Conservation (phyloP, 1,140 invertebrate genomes). For the Cydia splendana region DNA sequence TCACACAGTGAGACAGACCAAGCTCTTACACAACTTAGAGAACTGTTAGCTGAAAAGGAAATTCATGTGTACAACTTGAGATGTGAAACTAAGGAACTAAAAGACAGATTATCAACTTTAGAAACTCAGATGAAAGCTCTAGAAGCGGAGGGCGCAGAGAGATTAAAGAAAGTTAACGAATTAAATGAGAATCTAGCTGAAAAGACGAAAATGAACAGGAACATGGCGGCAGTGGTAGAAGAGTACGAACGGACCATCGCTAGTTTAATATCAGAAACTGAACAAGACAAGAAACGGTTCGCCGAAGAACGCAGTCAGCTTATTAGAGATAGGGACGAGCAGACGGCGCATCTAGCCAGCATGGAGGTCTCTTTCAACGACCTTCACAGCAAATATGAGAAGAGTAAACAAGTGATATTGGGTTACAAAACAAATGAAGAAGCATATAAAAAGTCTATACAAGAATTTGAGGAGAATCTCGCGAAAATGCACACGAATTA, state of each 20-base stretch:
- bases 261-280: conserved; percentile 82
- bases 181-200: conserved; percentile 63
- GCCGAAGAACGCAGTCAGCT: conserved; percentile 66
- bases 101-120: conserved; percentile 58
- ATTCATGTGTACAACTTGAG: conserved; percentile 64
- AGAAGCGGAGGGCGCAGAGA: conserved; percentile 59
- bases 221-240: conserved; percentile 81
- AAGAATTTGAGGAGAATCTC: conserved; percentile 69
- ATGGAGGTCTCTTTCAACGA: conserved; percentile 90
- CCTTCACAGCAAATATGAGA: conserved; percentile 83
- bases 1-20: conserved; percentile 61
- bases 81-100: conserved; percentile 65
- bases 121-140: conserved; percentile 65
- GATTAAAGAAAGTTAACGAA: conserved; percentile 62
- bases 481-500: conserved; percentile 76
- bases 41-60: conserved; percentile 72
- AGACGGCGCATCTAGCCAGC: conserved; percentile 86
- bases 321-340: conserved; percentile 82
- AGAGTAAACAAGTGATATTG: conserved; percentile 74
- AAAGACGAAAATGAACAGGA: conserved; percentile 67
- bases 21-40: conserved; percentile 62
- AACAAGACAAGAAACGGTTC: conserved; percentile 78
- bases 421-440: conserved; percentile 74
- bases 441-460: conserved; percentile 64
- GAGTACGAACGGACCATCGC: conserved; percentile 86